phyloP scores from a whole-genome alignment of 2,797 vertebrate genomes.

The Chaenodraco wilsoni region DNA sequence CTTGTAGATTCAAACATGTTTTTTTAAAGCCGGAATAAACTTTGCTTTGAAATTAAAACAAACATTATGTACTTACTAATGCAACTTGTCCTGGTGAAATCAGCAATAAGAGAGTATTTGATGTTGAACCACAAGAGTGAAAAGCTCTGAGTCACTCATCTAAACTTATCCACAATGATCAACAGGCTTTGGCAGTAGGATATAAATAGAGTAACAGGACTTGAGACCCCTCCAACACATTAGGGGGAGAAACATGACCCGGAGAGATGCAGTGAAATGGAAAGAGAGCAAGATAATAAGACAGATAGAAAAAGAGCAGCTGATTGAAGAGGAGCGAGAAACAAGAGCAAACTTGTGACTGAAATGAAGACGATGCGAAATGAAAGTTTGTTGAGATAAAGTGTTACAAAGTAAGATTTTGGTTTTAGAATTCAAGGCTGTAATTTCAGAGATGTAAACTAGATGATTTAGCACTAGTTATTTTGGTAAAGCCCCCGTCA shows the following conservation, averaged over 20 bases:
- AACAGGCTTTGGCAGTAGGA: conserved; percentile 61
- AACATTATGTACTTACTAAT: not conserved
- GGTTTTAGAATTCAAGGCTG: not conserved
- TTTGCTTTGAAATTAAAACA: conserved; percentile 19
- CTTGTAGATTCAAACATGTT: conserved; percentile 8
- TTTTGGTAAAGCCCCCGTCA: not conserved
- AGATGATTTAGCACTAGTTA: not conserved
- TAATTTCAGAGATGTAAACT: not conserved
- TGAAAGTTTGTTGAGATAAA: not conserved
- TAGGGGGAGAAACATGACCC: conserved; percentile 50
- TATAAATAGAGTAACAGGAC: conserved; percentile 75
- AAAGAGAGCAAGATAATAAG: conserved; percentile 34
- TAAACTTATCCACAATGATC: conserved; percentile 59
- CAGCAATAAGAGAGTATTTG: not conserved
- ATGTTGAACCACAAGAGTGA: not conserved
- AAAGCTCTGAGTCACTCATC: conserved; percentile 37
- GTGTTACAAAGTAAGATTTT: not conserved
- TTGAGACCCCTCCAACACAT: conserved; percentile 71
- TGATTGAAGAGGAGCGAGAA: conserved; percentile 2
- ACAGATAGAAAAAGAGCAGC: not conserved
- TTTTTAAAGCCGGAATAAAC: not conserved
- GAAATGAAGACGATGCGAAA: conserved; percentile 1
- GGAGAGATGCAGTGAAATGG: conserved; percentile 43
- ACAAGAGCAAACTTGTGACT: not conserved
- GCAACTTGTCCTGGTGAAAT: not conserved